Percentiles rank a stretch among this genome's conserved stretches.
Evolutionary conservation across 2,113 vertebrate species (phyloP).

Genomic region (Zingel zingel): DNA sequence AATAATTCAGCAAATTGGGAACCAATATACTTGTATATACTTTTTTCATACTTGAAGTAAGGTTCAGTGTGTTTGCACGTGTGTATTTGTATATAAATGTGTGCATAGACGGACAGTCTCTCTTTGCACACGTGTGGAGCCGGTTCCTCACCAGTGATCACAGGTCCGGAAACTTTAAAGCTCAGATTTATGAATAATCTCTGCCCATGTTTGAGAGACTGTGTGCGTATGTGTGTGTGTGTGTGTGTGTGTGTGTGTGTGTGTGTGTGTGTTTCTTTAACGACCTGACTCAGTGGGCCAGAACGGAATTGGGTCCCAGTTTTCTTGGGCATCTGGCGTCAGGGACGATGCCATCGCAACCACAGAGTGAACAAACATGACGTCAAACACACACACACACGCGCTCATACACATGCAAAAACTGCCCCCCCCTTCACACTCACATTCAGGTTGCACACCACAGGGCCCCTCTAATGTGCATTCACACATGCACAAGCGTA

Average conservation of each 20-base stretch:
- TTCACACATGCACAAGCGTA: constrained; percentile 58
- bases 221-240: constrained; percentile 27
- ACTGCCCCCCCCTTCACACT: constrained; percentile 27
- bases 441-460: constrained; percentile 62
- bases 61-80: constrained; percentile 28
- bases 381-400: constrained; percentile 66
- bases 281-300: constrained; percentile 74
- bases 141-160: constrained; percentile 79
- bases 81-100: constrained; percentile 14
- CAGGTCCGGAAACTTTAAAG: constrained; percentile 78
- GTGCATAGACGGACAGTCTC: constrained; percentile 23
- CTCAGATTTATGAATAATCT: constrained; percentile 67
- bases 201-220: constrained; percentile 57
- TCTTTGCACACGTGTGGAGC: constrained; percentile 55
- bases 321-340: constrained; percentile 80
- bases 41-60: too few relatives aligned
- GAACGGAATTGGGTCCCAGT: constrained; percentile 74
- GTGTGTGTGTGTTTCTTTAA: constrained; percentile 60
- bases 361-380: constrained; percentile 80
- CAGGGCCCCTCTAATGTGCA: constrained; percentile 67
- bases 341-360: constrained; percentile 79
- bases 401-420: constrained; percentile 18
- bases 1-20: background rate
- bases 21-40: too few relatives aligned
- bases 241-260: constrained; percentile 29